Base-by-base conservation (phyloP, 2,797 vertebrate genomes). In the Phoeniculus purpureus region DNA sequence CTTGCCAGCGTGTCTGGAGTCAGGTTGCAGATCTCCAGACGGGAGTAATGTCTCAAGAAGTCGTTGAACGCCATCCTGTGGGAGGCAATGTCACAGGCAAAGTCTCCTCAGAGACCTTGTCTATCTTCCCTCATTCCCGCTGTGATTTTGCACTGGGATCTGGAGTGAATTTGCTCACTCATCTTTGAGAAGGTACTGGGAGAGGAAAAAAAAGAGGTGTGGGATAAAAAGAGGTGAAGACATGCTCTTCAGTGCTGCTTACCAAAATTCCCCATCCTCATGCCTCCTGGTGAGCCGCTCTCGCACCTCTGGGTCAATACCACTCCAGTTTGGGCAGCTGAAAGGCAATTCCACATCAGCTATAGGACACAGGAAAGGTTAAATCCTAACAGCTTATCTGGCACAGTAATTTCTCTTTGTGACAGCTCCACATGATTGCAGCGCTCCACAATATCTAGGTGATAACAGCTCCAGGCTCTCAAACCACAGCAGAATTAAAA, bases 231-330 rank as follows among this genome's bases (percentile, higher is more conserved):
- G 52, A 27, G 19, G 23, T 85, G 54, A 5, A 65, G 74, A 61
- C 29, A 50, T 25, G 66, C 43, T 34, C 61, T 73, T 60, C 78
- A 73, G 43, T 0, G 26, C 10, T 34, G 48, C 96, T 96, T 95
- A 98, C 98, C 98, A 98, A 94, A 99, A 99, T 61, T 99, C 98
- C 48, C 98, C 98, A 8, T 99, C 98, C 76, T 99, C 98, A 0
- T 98, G 98, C 60, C 94, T 96, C 26, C 94, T 96, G 31, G 96
- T 98, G 74, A 99, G 97, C 15, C 45, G 95, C 40, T 98, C 97
- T n/a, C 96, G 90, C 85, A 98, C 98, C 18, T 97, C 97, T 1
- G 98, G 97, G 75, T 98, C 97, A 70, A 98, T 70, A 0, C 96
- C 90, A 54, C 91, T 97, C 98, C 98, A 99, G 95, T 98, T 96